Base-by-base conservation (phyloP, 2,113 vertebrate genomes). In the Pseudopodoces humilis region DNA sequence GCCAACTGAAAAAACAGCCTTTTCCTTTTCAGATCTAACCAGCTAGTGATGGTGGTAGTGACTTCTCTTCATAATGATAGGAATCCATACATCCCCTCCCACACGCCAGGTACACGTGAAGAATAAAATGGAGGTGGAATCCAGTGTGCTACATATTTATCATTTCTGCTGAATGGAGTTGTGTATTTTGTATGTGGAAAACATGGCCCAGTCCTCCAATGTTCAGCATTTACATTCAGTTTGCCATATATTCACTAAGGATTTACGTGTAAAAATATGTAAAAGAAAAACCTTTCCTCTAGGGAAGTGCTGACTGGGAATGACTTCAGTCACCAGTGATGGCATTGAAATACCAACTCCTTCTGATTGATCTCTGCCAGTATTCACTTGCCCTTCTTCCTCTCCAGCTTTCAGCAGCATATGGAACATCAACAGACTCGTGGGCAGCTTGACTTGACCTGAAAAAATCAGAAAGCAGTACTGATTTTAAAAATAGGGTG, bases 401-500 rank as follows among this genome's bases (percentile, higher is more conserved):
- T 96, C 30, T 72, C 33, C 82, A 83, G 60, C 78, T 93, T 95
- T 87, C 71, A 80, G 93, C 67, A 85, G 60, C 92, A 90, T 90
- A 96, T 92, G 87, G 94, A 91, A 68, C 60, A 94, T 90, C 79
- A 88, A 74, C 64, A 92, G 75, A 60, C 67, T 95, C 17, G 68
- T 88, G 68, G 90, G 82, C 79, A 91, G 90, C 90, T 86, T 93
- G 68, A 49, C 85, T 83, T 96, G 90, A 90, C 95, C 90, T 86
- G 88, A 94, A 92, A 96, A 95, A 94, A 75, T 65, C n/a, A 74
- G 90, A 92, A 95, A 80, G 85, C 85, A n/a, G 80, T 64, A 41
- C 85, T 41, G 50, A 47, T 90, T 91, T 95, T 94, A 96, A 92
- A 97, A 96, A 92, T 86, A 96, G 87, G 39, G 78, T 92, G 67